Base-by-base conservation (phyloP, 2,888 invertebrate genomes). In the Euclidia mi region DNA sequence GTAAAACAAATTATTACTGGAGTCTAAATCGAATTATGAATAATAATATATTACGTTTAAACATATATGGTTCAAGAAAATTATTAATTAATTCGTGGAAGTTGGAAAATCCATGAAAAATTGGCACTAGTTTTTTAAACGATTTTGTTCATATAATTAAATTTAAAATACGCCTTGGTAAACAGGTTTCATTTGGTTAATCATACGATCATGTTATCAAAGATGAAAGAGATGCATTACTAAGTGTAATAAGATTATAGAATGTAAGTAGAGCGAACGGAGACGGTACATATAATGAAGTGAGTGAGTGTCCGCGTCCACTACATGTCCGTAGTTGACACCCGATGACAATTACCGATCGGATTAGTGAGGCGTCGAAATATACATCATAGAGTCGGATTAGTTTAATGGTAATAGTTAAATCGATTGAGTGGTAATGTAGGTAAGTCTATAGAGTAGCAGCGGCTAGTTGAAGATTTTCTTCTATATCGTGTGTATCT, bases 221-320 rank as follows among this genome's bases (percentile, higher is more conserved):
- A 66, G 60, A 60, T 70, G 56, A 62, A 64, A 66, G 60, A 60
- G 65, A 71, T 53, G 57, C 56, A 51, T 76, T 74, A 68, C 12
- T n/a, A n/a, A n/a, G n/a, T 73, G 72, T 81, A 74, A 76, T 71
- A 68, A 80, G 80, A 84, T 85, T 81, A 82, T 66, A 62, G 53
- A 64, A 55, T 71, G 56, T 77, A 77, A 82, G 72, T 84, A 77
- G 80, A 85, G 71, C 81, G 74, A 79, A 73, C 64, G 73, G 66
- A 67, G 63, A 74, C 72, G 72, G 34, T 28, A 15, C 53, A 71
- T 69, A 82, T 83, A 81, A 84, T 83, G 73, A 71, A 81, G 78
- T 76, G 67, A 77, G 73, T 44, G 11, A 51, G 20, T 25, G 20
- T 6, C 20, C 20, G 7, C 2, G 2, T 25, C 20, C 7, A 25